Evolutionary conservation across 2,113 vertebrate genomes (phyloP).

Genomic region (Amphilophus citrinellus): DNA sequence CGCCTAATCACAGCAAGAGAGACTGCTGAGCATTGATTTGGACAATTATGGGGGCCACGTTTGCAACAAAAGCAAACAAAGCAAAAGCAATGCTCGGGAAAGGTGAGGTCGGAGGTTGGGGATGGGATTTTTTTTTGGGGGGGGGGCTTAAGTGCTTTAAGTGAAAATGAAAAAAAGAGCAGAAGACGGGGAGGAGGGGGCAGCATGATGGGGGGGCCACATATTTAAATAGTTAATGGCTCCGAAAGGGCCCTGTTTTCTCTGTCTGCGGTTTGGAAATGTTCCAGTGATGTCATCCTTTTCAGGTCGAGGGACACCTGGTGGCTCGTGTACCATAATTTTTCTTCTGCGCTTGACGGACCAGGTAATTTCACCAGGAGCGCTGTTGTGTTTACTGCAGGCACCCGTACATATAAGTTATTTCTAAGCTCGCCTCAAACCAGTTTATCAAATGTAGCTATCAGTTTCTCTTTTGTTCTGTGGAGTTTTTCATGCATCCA

Average conservation of each 20-base stretch:
- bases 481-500: background rate
- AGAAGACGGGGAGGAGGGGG: background rate
- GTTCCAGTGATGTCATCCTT: conserved; percentile 8
- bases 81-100: conserved; percentile 50
- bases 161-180: conserved; percentile 41
- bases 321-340: background rate
- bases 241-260: conserved; percentile 26
- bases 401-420: background rate
- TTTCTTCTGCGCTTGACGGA: background rate
- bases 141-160: conserved; percentile 51
- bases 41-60: conserved; percentile 73
- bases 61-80: conserved; percentile 71
- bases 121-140: background rate
- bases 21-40: conserved; percentile 74
- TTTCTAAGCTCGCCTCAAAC: background rate
- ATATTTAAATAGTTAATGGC: conserved; percentile 56
- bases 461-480: background rate
- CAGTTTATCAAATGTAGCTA: background rate
- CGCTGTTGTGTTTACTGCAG: background rate
- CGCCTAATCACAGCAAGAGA: conserved; percentile 67
- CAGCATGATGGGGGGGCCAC: conserved; percentile 13
- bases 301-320: conserved; percentile 8
- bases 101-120: conserved; percentile 38
- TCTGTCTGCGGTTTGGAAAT: conserved; percentile 28
- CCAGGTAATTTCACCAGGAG: background rate